These are phyloP conservation scores for Tauraco hartlaubi DNA, from an alignment of 2,797 vertebrate genomes.

Conservation along the genomic window DNA sequence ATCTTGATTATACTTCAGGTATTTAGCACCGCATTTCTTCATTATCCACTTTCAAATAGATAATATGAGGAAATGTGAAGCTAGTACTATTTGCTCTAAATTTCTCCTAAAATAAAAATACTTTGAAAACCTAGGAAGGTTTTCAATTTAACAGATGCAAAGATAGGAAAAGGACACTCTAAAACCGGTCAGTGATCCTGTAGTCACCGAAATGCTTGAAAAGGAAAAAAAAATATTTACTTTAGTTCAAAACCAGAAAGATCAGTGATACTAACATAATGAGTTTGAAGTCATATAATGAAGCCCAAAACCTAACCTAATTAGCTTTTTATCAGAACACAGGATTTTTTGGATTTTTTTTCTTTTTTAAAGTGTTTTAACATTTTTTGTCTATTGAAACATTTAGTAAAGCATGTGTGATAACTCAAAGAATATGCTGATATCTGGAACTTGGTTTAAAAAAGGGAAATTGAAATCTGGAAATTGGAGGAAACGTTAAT, in stretches of 20 bases:
- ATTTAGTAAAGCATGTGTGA: not conserved
- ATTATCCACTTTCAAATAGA: not conserved
- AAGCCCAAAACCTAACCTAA: not conserved
- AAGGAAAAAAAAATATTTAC: not conserved
- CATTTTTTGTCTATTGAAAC: not conserved
- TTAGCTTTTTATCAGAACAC: not conserved
- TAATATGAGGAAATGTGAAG: not conserved
- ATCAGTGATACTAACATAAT: not conserved
- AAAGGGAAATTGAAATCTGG: not conserved
- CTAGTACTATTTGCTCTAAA: not conserved
- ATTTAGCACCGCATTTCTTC: not conserved
- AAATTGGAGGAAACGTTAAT: not conserved
- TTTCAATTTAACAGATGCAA: not conserved
- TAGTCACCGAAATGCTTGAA: not conserved
- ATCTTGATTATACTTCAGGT: not conserved
- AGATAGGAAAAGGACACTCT: not conserved
- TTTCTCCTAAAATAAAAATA: not conserved
- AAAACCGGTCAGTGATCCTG: not conserved
- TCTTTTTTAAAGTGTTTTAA: not conserved
- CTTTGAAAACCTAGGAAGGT: not conserved
- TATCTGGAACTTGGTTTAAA: not conserved
- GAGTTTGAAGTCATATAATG: not conserved
- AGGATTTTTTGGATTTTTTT: not conserved
- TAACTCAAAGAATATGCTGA: not conserved
- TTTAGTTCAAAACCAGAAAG: not conserved